phyloP scores from a whole-genome alignment of 2,113 vertebrate genomes.

The Gavia stellata region DNA sequence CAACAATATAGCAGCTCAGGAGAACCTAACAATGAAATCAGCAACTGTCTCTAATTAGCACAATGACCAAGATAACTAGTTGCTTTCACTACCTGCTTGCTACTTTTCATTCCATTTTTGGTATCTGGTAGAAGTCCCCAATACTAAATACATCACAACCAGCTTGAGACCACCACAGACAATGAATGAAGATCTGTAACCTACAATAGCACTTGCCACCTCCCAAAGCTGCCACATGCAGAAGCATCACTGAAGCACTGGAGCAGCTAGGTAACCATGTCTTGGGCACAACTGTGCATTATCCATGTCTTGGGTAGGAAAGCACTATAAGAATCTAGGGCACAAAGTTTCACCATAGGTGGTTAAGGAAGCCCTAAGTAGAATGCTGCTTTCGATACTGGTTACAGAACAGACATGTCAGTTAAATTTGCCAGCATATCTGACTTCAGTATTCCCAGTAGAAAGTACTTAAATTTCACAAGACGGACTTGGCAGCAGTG shows the following conservation, averaged over 20 bases:
- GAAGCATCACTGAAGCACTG: neutral
- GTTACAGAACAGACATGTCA: neutral
- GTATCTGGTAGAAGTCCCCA: neutral
- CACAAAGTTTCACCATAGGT: neutral
- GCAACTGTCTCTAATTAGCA: neutral
- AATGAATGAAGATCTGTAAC: neutral
- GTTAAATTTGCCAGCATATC: neutral
- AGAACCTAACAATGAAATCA: neutral
- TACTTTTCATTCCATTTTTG: neutral
- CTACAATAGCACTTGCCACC: neutral
- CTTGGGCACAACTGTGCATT: neutral
- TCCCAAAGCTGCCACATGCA: neutral
- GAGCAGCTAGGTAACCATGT: neutral
- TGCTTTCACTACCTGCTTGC: neutral
- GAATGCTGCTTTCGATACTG: neutral
- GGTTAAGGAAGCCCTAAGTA: neutral
- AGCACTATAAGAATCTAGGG: neutral
- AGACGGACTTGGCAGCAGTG: neutral
- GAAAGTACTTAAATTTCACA: neutral
- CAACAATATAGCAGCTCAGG: neutral
- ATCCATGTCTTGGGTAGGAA: neutral
- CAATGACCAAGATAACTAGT: neutral
- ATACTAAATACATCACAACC: neutral
- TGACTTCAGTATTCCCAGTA: neutral
- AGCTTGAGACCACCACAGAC: neutral